Evolutionary conservation across 2,797 vertebrate species (phyloP), one percentile per base, ranked within the genome.

Genomic region (Cygnus olor): DNA sequence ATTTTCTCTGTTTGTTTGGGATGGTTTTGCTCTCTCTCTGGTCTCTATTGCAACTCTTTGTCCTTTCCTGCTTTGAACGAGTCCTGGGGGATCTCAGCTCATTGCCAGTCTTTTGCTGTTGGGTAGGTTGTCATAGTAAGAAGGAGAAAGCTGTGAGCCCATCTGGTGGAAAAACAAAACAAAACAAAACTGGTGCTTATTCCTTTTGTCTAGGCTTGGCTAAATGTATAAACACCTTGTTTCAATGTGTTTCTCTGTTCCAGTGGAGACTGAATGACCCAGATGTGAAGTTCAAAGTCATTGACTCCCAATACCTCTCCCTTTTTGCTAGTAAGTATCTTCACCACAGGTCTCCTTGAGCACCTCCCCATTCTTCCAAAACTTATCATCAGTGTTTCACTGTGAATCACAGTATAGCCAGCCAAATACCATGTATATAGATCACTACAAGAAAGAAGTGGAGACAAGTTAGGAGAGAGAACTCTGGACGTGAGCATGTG

Each of bases 241-340:
- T 65, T 57, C 58, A 53, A 61, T 58, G 61, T 77, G 57, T 91
- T 95, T 93, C 92, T 92, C 96, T 97, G 88, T 97, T 96, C 73
- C 97, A 99, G 99, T 99, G 99, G 99, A 98, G 98, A 57, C 96
- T 98, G 79, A 96, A 98, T 94, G 94, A 98, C 53, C 93, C 98
- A 24, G 97, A 95, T 42, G 92, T 95, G 1, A 97, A 80, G 77
- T 99, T 99, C 95, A 94, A 72, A 83, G 71, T 99, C 72, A 99
- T 99, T 79, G 98, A 98, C 60, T 99, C 99, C 27, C 83, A 95
- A 6, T 97, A 98, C 80, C 98, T 99, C 97, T 99, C 99, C 13
- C 99, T 99, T 84, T 99, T 99, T 97, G 98, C 98, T 81, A 97
- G 99, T 99, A 98, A 99, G 99, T 98, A 84, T 93, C 65, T 94